Percentiles rank a stretch among this genome's conserved stretches.
phyloP scores from a whole-genome alignment of 2,113 vertebrate genomes.

The Alethe diademata region DNA sequence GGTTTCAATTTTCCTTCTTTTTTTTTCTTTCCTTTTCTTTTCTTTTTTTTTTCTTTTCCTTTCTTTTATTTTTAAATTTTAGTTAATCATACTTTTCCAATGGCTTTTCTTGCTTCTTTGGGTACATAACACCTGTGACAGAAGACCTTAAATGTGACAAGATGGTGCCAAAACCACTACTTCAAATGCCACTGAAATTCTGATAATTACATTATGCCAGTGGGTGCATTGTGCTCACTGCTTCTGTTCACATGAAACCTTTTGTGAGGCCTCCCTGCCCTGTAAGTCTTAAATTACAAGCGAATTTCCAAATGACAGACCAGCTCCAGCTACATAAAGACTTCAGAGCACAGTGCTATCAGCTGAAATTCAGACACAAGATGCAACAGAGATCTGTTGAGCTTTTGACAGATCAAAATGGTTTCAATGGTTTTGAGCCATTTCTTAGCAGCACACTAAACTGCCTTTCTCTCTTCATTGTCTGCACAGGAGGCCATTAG shows the following conservation, averaged over 20 bases:
- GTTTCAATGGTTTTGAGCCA: background rate
- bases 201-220: background rate
- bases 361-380: background rate
- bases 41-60: no score
- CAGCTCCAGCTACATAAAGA: background rate
- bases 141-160: background rate
- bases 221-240: background rate
- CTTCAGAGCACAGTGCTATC: background rate
- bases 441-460: background rate
- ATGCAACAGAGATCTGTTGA: background rate
- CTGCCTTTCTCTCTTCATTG: background rate
- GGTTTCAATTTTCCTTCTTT: background rate
- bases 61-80: background rate
- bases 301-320: background rate
- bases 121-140: background rate
- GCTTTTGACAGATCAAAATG: background rate
- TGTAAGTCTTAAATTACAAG: background rate
- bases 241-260: background rate
- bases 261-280: background rate
- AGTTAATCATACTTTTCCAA: background rate
- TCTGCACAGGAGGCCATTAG: background rate
- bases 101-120: background rate
- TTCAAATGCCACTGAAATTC: slow-evolving; percentile 2
- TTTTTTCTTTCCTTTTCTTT: no score
- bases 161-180: background rate